Evolutionary conservation across 2,888 invertebrate genomes (phyloP).

Genomic region (Itoplectis maculator): DNA sequence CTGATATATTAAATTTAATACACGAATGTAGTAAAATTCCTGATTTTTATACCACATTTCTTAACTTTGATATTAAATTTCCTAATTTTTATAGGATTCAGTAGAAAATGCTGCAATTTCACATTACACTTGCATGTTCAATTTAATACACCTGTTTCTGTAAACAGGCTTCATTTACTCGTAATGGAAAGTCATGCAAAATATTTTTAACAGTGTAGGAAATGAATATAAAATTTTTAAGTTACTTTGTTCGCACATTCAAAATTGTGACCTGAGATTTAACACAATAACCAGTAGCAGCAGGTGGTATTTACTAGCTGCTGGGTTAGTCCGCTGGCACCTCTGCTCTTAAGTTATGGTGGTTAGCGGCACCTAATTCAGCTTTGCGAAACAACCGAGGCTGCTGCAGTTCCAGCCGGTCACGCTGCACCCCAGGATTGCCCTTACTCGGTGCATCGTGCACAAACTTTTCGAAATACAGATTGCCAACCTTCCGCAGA

Average conservation of each 20-base stretch:
- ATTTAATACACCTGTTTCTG: too few species aligned
- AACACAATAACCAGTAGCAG: slow-evolving; percentile 8
- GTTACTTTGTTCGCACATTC: not conserved
- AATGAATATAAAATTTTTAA: not conserved
- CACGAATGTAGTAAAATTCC: too few species aligned
- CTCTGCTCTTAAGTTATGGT: slow-evolving; percentile 3
- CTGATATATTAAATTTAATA: too few species aligned
- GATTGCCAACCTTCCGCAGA: not conserved
- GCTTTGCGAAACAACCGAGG: slow-evolving; percentile 7
- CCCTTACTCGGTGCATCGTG: not conserved
- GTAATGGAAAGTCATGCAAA: too few species aligned
- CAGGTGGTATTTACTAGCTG: slow-evolving; percentile 21
- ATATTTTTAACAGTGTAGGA: too few species aligned
- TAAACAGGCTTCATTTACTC: too few species aligned
- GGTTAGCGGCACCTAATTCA: slow-evolving; percentile 10
- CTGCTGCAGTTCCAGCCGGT: not conserved
- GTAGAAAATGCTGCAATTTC: too few species aligned
- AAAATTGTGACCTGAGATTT: slow-evolving; percentile 10
- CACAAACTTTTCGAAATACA: slow-evolving; percentile 23
- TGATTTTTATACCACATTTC: too few species aligned
- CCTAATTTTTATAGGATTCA: too few species aligned
- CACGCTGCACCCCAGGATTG: not conserved
- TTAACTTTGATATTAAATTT: too few species aligned
- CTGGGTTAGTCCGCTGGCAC: slow-evolving; percentile 9
- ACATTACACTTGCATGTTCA: too few species aligned